A percentile compares a stretch with the other conserved stretches of the same genome.
Conservation (phyloP, 2,888 invertebrate genomes). For the Protula sp. region DNA sequence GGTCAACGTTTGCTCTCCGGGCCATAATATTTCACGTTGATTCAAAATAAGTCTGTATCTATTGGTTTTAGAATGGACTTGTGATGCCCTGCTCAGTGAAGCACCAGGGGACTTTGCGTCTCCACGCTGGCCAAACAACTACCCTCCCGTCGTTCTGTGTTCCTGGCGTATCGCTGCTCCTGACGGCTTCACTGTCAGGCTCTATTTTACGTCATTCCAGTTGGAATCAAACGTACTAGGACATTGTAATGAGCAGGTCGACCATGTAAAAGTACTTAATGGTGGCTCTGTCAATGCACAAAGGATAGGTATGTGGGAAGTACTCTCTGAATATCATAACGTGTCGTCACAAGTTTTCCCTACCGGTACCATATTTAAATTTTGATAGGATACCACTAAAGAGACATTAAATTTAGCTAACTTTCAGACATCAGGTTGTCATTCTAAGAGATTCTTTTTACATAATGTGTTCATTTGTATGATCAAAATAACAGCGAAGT, state of each 20-base stretch:
- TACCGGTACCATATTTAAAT: no score
- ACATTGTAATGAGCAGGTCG: constrained; percentile 18
- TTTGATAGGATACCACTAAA: no score
- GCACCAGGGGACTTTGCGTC: constrained; percentile 44
- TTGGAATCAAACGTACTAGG: constrained; percentile 35
- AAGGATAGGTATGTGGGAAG: constrained; percentile 19
- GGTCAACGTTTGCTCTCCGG: no score
- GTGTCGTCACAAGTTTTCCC: no score
- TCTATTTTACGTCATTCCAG: constrained; percentile 33
- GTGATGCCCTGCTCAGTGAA: constrained; percentile 30
- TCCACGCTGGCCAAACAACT: constrained; percentile 41
- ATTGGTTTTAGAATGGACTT: constrained; percentile 47
- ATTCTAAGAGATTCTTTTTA: no score
- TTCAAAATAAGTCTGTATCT: no score
- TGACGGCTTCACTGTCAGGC: not conserved
- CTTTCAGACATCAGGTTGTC: no score
- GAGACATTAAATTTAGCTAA: no score
- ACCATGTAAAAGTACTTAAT: constrained; percentile 16
- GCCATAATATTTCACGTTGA: no score
- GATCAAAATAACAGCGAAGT: no score
- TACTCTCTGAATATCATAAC: no score
- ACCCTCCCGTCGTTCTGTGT: constrained; percentile 34
- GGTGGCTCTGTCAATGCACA: constrained; percentile 19
- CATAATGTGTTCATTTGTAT: no score
- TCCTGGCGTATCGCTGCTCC: constrained; percentile 40